Conservation (phyloP, 2,113 vertebrate species). For the Chaenocephalus aceratus region DNA sequence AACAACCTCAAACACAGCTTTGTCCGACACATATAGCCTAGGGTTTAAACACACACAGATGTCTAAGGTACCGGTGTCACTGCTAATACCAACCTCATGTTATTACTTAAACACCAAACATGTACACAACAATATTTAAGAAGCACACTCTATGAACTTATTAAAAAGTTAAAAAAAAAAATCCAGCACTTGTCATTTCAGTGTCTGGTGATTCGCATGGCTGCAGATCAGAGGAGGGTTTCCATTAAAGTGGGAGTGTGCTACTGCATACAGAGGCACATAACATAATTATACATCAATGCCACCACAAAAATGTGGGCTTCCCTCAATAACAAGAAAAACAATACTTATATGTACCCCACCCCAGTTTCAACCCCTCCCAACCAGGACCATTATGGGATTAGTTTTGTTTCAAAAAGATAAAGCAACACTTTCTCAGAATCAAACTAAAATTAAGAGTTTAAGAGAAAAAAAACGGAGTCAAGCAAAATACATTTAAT, state of each 20-base stretch:
- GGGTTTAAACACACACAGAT: constrained; percentile 34
- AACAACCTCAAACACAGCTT: constrained; percentile 11
- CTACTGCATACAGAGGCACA: constrained; percentile 35
- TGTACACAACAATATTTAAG: not conserved
- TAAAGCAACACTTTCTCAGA: too few relatives aligned
- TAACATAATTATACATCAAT: constrained; percentile 70
- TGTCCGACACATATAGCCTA: not conserved
- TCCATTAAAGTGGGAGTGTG: constrained; percentile 55
- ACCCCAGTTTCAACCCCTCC: constrained; percentile 46
- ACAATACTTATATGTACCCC: constrained; percentile 45
- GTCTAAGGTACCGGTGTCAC: constrained; percentile 46
- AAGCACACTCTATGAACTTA: not conserved
- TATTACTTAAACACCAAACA: constrained; percentile 27
- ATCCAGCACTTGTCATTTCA: constrained; percentile 50
- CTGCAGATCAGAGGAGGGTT: constrained; percentile 33
- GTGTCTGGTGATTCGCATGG: constrained; percentile 35
- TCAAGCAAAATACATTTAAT: too few relatives aligned
- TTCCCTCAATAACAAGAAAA: constrained; percentile 54
- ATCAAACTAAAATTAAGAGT: too few relatives aligned
- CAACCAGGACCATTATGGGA: not conserved
- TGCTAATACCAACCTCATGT: constrained; percentile 22
- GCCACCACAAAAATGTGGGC: constrained; percentile 67
- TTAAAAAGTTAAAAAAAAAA: not conserved
- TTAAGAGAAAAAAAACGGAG: too few relatives aligned
- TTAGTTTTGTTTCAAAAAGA: too few relatives aligned